phyloP scores from a whole-genome alignment of 2,888 invertebrate genomes.

The Aromia moschata region DNA sequence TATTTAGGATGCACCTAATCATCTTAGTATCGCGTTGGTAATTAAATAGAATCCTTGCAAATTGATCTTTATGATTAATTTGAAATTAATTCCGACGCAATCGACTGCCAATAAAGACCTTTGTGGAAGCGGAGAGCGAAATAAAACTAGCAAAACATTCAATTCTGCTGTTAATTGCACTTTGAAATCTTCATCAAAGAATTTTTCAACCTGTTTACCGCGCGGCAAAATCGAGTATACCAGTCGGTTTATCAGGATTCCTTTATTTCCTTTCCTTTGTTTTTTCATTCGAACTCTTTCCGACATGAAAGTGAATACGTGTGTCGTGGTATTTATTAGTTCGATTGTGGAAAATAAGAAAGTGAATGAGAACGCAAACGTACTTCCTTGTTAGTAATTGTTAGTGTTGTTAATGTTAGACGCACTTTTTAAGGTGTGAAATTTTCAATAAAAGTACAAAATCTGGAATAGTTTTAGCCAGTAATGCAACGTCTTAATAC shows the following conservation, averaged over 20 bases:
- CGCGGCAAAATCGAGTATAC: slow-evolving; percentile 23
- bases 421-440: too few species aligned
- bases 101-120: background rate
- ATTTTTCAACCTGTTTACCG: slow-evolving; percentile 31
- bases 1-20: too few species aligned
- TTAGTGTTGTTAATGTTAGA: too few species aligned
- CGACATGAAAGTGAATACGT: slow-evolving; percentile 7
- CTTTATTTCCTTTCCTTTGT: slow-evolving; percentile 8
- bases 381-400: too few species aligned
- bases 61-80: background rate
- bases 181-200: slow-evolving; percentile 28
- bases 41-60: background rate
- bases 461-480: too few species aligned
- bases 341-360: too few species aligned
- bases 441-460: too few species aligned
- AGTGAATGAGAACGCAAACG: too few species aligned
- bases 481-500: too few species aligned
- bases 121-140: background rate
- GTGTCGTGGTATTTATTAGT: background rate
- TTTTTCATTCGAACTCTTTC: slow-evolving; percentile 13
- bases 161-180: slow-evolving; percentile 30
- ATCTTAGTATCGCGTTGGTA: background rate
- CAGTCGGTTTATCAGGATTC: slow-evolving; percentile 19
- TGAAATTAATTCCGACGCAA: background rate
- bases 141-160: slow-evolving; percentile 20